Percentiles rank a stretch among this genome's conserved stretches.
Conservation (phyloP, 2,113 vertebrate genomes). For the Neolamprologus variostigma region DNA sequence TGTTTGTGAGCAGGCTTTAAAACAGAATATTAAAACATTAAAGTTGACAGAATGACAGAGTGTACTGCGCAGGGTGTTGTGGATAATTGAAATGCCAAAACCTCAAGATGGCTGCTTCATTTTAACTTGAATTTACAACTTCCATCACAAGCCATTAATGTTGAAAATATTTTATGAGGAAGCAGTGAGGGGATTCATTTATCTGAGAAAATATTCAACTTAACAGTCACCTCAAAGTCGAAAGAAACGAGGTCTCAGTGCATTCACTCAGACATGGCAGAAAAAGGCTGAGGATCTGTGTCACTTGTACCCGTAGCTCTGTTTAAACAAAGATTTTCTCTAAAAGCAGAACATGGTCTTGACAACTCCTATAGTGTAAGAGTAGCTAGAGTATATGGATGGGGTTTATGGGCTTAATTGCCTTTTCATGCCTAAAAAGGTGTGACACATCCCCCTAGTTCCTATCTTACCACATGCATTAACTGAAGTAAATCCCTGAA, state of each 20-base stretch:
- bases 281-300: not conserved
- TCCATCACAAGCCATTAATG: slow-evolving; percentile 41
- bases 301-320: not conserved
- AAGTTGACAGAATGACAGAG: slow-evolving; percentile 43
- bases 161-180: slow-evolving; percentile 27
- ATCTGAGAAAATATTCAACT: not conserved
- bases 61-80: not conserved
- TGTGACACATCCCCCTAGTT: not conserved
- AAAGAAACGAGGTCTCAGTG: not conserved
- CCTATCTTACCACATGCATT: not conserved
- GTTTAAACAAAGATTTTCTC: not conserved
- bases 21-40: slow-evolving; percentile 54
- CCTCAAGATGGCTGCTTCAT: slow-evolving; percentile 35
- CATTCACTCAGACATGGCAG: not conserved
- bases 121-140: slow-evolving; percentile 32
- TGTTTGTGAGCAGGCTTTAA: slow-evolving; percentile 27
- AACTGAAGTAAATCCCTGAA: not conserved
- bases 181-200: not conserved
- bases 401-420: not conserved
- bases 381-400: not conserved
- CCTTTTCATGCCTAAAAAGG: not conserved
- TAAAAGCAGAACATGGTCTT: not conserved
- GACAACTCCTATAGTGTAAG: not conserved
- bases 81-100: slow-evolving; percentile 62
- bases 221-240: not conserved